Evolutionary conservation across 1,140 invertebrate species (phyloP).

Genomic region (Drosophila auraria): DNA sequence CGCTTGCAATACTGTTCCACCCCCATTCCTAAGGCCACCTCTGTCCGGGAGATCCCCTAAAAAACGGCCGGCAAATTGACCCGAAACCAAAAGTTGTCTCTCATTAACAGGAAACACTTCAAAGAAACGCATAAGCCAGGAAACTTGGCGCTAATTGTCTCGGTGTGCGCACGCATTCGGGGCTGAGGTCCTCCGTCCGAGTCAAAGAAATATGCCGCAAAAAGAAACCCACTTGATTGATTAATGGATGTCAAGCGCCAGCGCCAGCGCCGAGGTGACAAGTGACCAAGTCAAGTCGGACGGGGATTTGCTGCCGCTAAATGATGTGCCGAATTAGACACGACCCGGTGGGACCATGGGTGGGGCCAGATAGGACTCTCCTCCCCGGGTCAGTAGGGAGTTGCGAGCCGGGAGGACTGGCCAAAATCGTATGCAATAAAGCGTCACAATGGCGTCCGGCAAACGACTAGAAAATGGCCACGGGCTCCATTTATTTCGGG

Average conservation of each 20-base stretch:
- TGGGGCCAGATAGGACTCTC: neutral
- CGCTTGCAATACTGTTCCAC: too few relatives aligned
- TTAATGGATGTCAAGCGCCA: conserved; percentile 74
- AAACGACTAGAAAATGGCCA: conserved; percentile 70
- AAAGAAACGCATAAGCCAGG: conserved; percentile 35
- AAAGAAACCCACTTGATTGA: conserved; percentile 65
- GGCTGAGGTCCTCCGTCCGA: conserved; percentile 9
- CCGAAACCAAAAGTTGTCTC: conserved; percentile 27
- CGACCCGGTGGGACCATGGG: conserved; percentile 9
- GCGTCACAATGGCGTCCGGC: conserved; percentile 71
- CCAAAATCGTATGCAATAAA: conserved; percentile 72
- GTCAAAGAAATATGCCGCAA: conserved; percentile 37
- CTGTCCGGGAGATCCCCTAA: conserved; percentile 2
- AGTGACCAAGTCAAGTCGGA: conserved; percentile 67
- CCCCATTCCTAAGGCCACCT: neutral
- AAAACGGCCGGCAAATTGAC: conserved; percentile 29
- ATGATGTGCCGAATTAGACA: conserved; percentile 76
- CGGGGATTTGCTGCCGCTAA: conserved; percentile 60
- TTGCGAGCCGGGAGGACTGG: conserved; percentile 3
- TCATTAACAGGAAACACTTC: conserved; percentile 68
- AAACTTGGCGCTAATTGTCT: conserved; percentile 67
- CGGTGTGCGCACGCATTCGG: conserved; percentile 17
- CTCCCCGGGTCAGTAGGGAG: neutral
- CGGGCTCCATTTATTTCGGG: conserved; percentile 24
- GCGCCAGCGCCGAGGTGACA: conserved; percentile 68